These are phyloP conservation scores for Brachypalpus laphriformis DNA, from an alignment of 2,888 invertebrate genomes.

Conservation along the genomic window DNA sequence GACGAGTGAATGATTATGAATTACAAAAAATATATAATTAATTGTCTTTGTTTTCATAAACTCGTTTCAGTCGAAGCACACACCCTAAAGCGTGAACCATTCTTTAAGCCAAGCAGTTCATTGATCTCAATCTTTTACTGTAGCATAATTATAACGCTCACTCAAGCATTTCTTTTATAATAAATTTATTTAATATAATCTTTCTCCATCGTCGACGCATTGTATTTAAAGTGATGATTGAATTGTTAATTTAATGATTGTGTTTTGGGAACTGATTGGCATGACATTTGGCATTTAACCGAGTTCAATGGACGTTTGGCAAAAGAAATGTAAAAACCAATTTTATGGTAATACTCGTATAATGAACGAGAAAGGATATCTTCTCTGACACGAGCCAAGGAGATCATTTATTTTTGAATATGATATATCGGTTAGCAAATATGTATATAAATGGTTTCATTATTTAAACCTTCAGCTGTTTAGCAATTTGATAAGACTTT, in stretches of 20 bases:
- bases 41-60: not conserved
- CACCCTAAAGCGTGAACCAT: not conserved
- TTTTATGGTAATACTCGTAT: not conserved
- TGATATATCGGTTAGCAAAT: not conserved
- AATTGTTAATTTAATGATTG: constrained; percentile 43
- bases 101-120: not conserved
- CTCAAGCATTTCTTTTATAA: not conserved
- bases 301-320: constrained; percentile 8
- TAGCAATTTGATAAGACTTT: too few species aligned
- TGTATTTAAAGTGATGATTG: constrained; percentile 27
- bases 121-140: not conserved
- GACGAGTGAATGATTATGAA: not conserved
- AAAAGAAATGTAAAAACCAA: not conserved
- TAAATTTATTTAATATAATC: constrained; percentile 12
- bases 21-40: not conserved
- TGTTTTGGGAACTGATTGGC: not conserved
- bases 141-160: not conserved
- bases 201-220: constrained; percentile 12
- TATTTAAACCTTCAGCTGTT: not conserved
- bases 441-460: not conserved
- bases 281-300: constrained; percentile 4
- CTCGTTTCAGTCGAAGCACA: not conserved
- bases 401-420: not conserved
- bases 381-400: not conserved
- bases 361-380: constrained; percentile 7